Base-by-base conservation (phyloP, 2,797 vertebrate genomes). In the Arctocebus calabarensis region DNA sequence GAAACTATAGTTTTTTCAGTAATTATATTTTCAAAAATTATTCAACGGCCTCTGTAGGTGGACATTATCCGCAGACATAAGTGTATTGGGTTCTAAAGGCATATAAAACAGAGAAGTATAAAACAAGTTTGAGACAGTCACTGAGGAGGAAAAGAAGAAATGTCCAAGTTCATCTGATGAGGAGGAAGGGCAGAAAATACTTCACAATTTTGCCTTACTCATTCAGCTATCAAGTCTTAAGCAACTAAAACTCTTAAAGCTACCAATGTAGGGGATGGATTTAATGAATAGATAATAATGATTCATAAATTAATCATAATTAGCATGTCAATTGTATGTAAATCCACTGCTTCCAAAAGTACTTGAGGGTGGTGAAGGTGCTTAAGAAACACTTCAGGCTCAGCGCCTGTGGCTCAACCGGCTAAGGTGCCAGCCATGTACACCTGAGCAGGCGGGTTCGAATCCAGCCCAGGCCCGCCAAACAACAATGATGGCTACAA, bases 261-360 rank as follows among this genome's bases (percentile, higher is more conserved):
- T 87, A 91, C 75, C 71, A 87, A 37, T 29, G 40, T 68, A 66
- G 22, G 45, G 88, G 20, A 81, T 43, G 73, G 48, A 91, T 57
- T 95, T 86, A 96, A 86, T 88, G 52, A 81, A 88, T 70, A 96
- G 85, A 95, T 83, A 92, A 95, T 66, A 97, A 92, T 88, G 79
- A 91, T 95, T 94, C 70, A 96, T 75, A 96, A 92, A 86, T 94
- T 71, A 93, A 92, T 88, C 59, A 83, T 81, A 92, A 94, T 90
- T 97, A 96, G 37, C 84, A 92, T 90, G 94, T 88, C 93, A 90
- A 85, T 83, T 94, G 83, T 88, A 88, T 97, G 85, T 61, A 95
- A 91, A 96, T 93, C 45, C 48, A 52, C 57, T 88, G 74, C 61
- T 85, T 95, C 62, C 88, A 59, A 92, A 92, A 86, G 34, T 83